Base-by-base conservation (phyloP, 2,797 vertebrate species). In the Taeniopygia guttata region DNA sequence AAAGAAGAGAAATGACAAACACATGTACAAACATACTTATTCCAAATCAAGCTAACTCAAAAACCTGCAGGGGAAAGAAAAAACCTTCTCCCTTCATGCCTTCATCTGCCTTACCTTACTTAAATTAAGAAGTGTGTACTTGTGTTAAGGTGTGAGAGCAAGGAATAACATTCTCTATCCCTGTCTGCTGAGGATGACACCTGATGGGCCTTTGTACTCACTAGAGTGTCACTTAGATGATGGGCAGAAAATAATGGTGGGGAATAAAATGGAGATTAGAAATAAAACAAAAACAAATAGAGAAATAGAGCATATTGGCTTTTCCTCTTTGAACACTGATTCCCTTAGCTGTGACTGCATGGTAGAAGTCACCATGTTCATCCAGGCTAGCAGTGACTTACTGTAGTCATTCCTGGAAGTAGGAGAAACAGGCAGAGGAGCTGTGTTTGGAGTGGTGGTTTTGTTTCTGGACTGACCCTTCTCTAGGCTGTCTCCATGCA, bases 1-100 rank as follows among this genome's bases (percentile, higher is more conserved):
- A 80, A 93, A 56, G 42, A 90, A 93, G 46, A 21, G 49, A 88
- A 94, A 95, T 55, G 42, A 85, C 82, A 89, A 94, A 77, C 82
- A 93, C 52, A 13, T 90, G 92, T 77, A 2, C 70, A 94, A 93
- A 84, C 64, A 80, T 52, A 86, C 62, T 72, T 70, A 84, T 72
- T 88, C 76, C 80, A 84, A 93, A 74, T 90, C 64, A 83, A 89
- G 25, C 46, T 56, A 81, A 79, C 43, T 45, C 43, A 66, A 85
- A 88, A 74, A 68, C 13, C 74, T 87, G 17, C 30, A 36, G 45
- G 16, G 10, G 11, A 9, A 14, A 43, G 30, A 43, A 58, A 36
- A 29, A 22, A 2, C 32, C 40, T 67, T 85, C 29, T 85, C 20
- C 49, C 11, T 59, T 74, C 29, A 7, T 48, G 32, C 23, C 15